These are phyloP conservation scores for Aporrectodea caliginosa DNA, from an alignment of 1,140 invertebrate species.

Conservation along the genomic window DNA sequence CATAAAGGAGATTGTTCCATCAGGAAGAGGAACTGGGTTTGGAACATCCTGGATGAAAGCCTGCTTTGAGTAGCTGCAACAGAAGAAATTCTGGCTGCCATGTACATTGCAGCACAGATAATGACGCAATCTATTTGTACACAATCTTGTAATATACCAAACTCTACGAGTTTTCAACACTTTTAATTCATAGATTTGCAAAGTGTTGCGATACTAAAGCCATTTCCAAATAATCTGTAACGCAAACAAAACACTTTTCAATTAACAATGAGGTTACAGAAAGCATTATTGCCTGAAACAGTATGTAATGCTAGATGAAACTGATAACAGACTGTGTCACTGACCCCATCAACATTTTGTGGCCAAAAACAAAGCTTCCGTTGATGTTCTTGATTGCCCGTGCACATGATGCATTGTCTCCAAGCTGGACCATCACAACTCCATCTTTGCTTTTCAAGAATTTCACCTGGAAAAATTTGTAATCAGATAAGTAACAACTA, in stretches of 20 bases:
- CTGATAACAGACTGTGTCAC: slow-evolving; percentile 32
- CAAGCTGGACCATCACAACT: slow-evolving; percentile 99
- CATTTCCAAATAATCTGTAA: background rate
- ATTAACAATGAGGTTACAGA: too few species aligned
- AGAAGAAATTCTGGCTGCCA: background rate
- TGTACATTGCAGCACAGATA: background rate
- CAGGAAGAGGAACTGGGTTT: slow-evolving; percentile 88
- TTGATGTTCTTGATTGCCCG: slow-evolving; percentile 90
- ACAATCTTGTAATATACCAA: background rate
- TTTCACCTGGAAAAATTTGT: slow-evolving; percentile 79
- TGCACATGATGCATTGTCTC: slow-evolving; percentile 88
- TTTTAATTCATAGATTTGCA: background rate
- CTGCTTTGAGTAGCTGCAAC: slow-evolving; percentile 82
- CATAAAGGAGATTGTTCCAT: slow-evolving; percentile 94
- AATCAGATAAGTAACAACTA: background rate
- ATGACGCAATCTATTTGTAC: background rate
- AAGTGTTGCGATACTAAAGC: too few species aligned
- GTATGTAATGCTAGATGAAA: too few species aligned
- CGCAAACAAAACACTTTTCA: too few species aligned
- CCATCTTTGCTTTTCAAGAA: slow-evolving; percentile 98
- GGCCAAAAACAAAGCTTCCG: slow-evolving; percentile 76
- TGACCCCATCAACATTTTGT: slow-evolving; percentile 64
- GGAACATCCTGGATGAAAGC: slow-evolving; percentile 93
- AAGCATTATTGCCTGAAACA: too few species aligned
- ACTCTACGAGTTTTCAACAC: background rate